Percentiles rank a stretch among this genome's conserved stretches.
Evolutionary conservation across 2,888 invertebrate genomes (phyloP).

Genomic region (Noctua janthina): DNA sequence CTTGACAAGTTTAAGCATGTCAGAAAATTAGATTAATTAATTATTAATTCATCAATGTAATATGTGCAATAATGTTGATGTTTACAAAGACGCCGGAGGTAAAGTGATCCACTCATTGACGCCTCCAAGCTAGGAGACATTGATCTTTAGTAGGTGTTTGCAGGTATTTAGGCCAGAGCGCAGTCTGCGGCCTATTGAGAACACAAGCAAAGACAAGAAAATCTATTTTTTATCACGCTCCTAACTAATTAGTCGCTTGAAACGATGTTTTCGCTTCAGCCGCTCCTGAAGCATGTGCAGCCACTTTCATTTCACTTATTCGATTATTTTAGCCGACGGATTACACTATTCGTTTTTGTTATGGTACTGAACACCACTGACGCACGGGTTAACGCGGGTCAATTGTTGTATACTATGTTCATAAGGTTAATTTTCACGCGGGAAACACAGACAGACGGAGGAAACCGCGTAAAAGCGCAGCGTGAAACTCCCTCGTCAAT

Average conservation of each 20-base stretch:
- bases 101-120: conserved; percentile 57
- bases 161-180: conserved; percentile 84
- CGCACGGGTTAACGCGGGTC: conserved; percentile 58
- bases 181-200: conserved; percentile 73
- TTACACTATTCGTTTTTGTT: conserved; percentile 63
- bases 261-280: conserved; percentile 70
- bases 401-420: conserved; percentile 52
- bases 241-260: conserved; percentile 78
- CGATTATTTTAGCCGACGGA: conserved; percentile 60
- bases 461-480: conserved; percentile 77
- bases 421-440: conserved; percentile 66
- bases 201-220: conserved; percentile 77
- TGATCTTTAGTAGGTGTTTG: conserved; percentile 69
- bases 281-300: conserved; percentile 67
- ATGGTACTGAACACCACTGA: conserved; percentile 53
- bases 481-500: conserved; percentile 76
- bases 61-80: conserved; percentile 34
- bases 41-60: conserved; percentile 26
- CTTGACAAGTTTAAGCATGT: conserved; percentile 48
- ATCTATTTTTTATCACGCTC: conserved; percentile 82
- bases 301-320: conserved; percentile 78
- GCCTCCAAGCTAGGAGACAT: conserved; percentile 60
- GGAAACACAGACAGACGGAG: conserved; percentile 66
- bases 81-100: conserved; percentile 55
- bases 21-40: conserved; percentile 33